phyloP scores from a whole-genome alignment of 1,140 invertebrate species.

The Linepithema humile region DNA sequence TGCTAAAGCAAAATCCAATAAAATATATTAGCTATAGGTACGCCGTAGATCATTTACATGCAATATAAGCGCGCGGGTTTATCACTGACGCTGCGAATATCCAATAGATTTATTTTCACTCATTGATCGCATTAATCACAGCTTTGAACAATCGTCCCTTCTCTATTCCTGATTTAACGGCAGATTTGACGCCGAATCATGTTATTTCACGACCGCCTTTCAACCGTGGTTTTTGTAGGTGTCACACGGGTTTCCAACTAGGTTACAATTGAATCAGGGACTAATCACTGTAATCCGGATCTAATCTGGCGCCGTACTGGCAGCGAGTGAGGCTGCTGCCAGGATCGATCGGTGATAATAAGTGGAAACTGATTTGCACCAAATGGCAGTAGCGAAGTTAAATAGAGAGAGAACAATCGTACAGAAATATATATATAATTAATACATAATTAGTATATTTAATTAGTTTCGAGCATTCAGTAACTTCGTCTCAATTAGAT shows the following conservation, averaged over 20 bases:
- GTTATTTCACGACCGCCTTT: not conserved
- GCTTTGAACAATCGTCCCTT: not conserved
- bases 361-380: conserved; percentile 12
- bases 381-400: conserved; percentile 6
- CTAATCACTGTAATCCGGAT: conserved; percentile 41
- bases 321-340: not conserved
- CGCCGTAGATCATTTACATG: not conserved
- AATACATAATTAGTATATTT: not conserved
- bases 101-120: conserved; percentile 28
- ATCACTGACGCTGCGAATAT: not conserved
- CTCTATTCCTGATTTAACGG: conserved; percentile 10
- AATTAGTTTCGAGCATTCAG: no score
- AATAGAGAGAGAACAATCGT: not conserved
- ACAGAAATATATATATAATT: no score
- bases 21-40: not conserved
- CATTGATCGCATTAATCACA: not conserved
- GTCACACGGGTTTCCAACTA: not conserved
- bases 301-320: conserved; percentile 6
- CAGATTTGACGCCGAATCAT: conserved; percentile 4
- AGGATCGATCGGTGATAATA: conserved; percentile 39
- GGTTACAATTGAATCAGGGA: conserved; percentile 17
- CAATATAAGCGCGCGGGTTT: not conserved
- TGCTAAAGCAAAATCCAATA: conserved; percentile 18
- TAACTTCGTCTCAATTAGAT: not conserved
- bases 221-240: not conserved